Evolutionary conservation across 2,888 invertebrate genomes (phyloP).

Genomic region (Gandaritis pyraliata): DNA sequence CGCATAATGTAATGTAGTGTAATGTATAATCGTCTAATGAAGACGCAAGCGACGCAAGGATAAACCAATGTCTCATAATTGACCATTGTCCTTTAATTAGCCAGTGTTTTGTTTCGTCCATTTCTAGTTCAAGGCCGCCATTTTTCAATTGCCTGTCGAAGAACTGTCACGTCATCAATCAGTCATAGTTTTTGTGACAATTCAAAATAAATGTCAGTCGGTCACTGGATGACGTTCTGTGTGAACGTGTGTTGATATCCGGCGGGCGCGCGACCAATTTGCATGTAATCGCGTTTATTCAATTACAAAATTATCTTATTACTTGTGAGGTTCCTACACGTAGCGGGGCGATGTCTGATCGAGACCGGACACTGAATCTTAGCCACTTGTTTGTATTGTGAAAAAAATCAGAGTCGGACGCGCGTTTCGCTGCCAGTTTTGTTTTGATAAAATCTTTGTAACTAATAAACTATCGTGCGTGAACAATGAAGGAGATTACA

Average conservation of each 20-base stretch:
- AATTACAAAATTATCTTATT: constrained; percentile 75
- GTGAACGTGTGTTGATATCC: constrained; percentile 65
- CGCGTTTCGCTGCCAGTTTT: constrained; percentile 49
- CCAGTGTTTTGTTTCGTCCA: too few relatives aligned
- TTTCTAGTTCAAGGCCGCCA: constrained; percentile 57
- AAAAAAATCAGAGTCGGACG: constrained; percentile 46
- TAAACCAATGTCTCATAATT: too few relatives aligned
- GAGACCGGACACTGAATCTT: constrained; percentile 58
- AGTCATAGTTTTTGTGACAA: constrained; percentile 50
- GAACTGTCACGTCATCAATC: constrained; percentile 52
- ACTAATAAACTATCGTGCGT: constrained; percentile 50
- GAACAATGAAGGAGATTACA: constrained; percentile 67
- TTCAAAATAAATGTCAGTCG: constrained; percentile 63
- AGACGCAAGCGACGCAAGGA: too few relatives aligned
- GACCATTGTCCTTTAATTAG: too few relatives aligned
- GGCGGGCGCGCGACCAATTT: constrained; percentile 69
- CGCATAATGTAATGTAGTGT: too few relatives aligned
- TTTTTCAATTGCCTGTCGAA: neutral
- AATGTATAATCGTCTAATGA: too few relatives aligned
- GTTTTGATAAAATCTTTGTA: constrained; percentile 65
- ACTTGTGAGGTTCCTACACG: constrained; percentile 59
- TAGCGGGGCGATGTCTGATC: constrained; percentile 60
- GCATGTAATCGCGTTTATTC: constrained; percentile 77
- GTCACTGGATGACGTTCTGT: constrained; percentile 67
- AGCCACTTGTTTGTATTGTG: constrained; percentile 53